phyloP scores from a whole-genome alignment of 2,113 vertebrate species.

The Tetrao urogallus region DNA sequence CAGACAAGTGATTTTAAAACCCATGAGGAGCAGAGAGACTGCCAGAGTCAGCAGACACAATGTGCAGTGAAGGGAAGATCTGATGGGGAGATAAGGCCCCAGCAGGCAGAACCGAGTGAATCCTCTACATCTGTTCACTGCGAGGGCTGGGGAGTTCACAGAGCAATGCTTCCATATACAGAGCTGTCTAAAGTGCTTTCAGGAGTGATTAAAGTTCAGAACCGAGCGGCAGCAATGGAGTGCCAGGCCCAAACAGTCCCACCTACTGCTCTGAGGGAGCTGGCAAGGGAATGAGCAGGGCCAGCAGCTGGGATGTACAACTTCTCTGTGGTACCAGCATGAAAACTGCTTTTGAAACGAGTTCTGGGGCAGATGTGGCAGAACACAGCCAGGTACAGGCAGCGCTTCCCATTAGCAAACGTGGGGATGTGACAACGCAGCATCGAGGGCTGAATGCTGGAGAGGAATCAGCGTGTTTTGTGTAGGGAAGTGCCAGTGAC shows the following conservation, averaged over 20 bases:
- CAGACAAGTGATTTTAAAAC: background rate
- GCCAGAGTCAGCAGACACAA: background rate
- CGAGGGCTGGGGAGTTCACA: background rate
- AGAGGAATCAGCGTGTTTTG: fast-evolving
- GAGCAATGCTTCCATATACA: background rate
- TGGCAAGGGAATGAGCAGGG: fast-evolving
- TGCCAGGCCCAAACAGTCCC: background rate
- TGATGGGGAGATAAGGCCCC: background rate
- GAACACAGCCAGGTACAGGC: fast-evolving
- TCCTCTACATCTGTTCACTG: background rate
- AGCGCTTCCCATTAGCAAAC: fast-evolving
- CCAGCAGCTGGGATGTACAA: background rate
- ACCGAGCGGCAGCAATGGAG: background rate
- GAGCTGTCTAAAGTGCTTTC: background rate
- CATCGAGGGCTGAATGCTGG: fast-evolving
- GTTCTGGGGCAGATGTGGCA: background rate
- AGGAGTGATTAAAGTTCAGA: background rate
- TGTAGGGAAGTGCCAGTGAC: background rate
- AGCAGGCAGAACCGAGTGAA: background rate
- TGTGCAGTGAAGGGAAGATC: background rate
- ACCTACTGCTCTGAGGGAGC: background rate
- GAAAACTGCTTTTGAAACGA: background rate
- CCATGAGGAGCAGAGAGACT: background rate
- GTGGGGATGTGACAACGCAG: background rate
- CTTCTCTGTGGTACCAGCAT: background rate